phyloP scores from a whole-genome alignment of 2,113 vertebrate species.

The Chaetura pelagica region DNA sequence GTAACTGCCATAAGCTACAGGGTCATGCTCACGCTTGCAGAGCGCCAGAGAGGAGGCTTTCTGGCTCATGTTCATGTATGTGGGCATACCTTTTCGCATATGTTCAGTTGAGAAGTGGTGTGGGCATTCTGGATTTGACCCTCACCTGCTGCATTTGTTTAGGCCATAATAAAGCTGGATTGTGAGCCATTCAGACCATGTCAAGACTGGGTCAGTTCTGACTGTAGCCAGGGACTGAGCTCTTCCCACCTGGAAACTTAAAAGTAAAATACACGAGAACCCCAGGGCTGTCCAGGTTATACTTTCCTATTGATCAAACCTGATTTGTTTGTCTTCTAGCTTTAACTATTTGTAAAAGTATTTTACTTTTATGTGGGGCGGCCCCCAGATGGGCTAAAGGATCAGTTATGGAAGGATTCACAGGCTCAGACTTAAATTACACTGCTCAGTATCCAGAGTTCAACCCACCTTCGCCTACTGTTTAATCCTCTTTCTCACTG shows the following conservation, averaged over 20 bases:
- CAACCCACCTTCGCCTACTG: not conserved
- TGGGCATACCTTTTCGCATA: no score
- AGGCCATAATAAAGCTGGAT: not conserved
- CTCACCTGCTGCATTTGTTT: not conserved
- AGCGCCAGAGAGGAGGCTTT: rapidly evolving
- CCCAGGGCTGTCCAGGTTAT: not conserved
- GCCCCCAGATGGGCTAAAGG: not conserved
- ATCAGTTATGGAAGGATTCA: not conserved
- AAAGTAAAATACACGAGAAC: not conserved
- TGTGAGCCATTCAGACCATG: not conserved
- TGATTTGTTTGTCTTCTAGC: not conserved
- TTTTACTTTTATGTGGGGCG: not conserved
- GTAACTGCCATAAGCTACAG: not conserved
- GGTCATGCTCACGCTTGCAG: not conserved
- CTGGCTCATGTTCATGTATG: not conserved
- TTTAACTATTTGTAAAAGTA: not conserved
- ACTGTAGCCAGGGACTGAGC: not conserved
- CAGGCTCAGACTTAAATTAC: not conserved
- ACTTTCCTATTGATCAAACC: not conserved
- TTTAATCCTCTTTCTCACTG: conserved; percentile 42
- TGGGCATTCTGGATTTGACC: not conserved
- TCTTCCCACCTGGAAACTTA: not conserved
- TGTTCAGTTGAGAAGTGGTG: rapidly evolving
- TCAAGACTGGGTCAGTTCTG: not conserved
- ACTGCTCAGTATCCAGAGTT: not conserved